These are phyloP conservation scores for Cataglyphis hispanica DNA, from an alignment of 1,140 invertebrate genomes.

Conservation along the genomic window DNA sequence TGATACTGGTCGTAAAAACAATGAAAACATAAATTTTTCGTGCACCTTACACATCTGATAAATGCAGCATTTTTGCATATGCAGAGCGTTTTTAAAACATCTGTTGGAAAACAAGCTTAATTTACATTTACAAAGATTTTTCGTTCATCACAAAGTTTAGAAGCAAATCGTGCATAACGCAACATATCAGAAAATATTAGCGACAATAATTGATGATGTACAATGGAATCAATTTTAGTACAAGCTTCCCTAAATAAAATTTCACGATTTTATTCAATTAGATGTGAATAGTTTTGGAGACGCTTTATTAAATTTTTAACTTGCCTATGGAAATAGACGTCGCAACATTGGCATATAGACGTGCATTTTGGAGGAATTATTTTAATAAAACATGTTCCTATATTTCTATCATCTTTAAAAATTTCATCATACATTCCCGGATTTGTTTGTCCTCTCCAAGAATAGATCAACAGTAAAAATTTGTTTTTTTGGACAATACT, in stretches of 20 bases:
- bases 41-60: neutral
- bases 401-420: too few species aligned
- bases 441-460: conserved; percentile 68
- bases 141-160: neutral
- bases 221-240: neutral
- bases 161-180: neutral
- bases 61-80: neutral
- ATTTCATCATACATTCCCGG: conserved; percentile 47
- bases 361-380: conserved; percentile 72
- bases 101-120: neutral
- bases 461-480: conserved; percentile 46
- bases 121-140: neutral
- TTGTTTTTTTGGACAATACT: too few species aligned
- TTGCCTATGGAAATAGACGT: conserved; percentile 72
- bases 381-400: conserved; percentile 64
- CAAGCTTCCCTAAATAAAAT: conserved; percentile 41
- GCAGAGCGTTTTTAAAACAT: neutral
- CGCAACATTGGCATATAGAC: conserved; percentile 49
- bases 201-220: neutral
- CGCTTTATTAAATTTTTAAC: conserved; percentile 69
- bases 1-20: too few species aligned
- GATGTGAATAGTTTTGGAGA: conserved; percentile 55
- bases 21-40: too few species aligned
- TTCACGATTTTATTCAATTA: conserved; percentile 54
- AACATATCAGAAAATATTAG: conserved; percentile 1